Percentiles rank a stretch among this genome's conserved stretches.
Conservation (phyloP, 1,140 invertebrate species). For the Venturia canescens region DNA sequence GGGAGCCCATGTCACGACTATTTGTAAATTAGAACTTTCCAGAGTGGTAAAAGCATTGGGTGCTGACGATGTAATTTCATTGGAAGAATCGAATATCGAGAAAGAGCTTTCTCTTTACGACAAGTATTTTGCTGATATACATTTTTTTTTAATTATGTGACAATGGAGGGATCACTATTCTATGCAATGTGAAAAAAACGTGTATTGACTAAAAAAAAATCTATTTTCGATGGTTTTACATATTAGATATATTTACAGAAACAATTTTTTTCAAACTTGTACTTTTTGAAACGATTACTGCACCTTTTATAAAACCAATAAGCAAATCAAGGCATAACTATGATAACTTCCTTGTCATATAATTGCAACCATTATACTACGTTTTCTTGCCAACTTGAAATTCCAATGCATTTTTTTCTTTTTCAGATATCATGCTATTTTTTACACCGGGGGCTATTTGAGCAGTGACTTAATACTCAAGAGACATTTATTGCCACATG, state of each 20-base stretch:
- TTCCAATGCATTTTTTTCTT: slow-evolving; percentile 28
- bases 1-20: slow-evolving; percentile 80
- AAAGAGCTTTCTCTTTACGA: slow-evolving; percentile 72
- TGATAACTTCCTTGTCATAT: background rate
- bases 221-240: no score
- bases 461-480: slow-evolving; percentile 74
- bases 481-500: slow-evolving; percentile 72
- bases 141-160: no score
- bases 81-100: slow-evolving; percentile 70
- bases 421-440: slow-evolving; percentile 78
- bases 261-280: no score
- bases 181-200: no score
- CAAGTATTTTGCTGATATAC: slow-evolving; percentile 61
- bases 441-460: slow-evolving; percentile 76
- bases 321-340: background rate
- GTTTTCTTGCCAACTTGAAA: slow-evolving; percentile 51
- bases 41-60: slow-evolving; percentile 79
- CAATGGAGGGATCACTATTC: no score
- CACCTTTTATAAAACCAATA: no score
- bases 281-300: no score
- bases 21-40: slow-evolving; percentile 77
- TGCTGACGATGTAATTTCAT: slow-evolving; percentile 77
- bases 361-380: background rate
- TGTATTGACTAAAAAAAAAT: no score
- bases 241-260: no score